Conservation (phyloP, 2,113 vertebrate genomes). For the Cisticola juncidis region DNA sequence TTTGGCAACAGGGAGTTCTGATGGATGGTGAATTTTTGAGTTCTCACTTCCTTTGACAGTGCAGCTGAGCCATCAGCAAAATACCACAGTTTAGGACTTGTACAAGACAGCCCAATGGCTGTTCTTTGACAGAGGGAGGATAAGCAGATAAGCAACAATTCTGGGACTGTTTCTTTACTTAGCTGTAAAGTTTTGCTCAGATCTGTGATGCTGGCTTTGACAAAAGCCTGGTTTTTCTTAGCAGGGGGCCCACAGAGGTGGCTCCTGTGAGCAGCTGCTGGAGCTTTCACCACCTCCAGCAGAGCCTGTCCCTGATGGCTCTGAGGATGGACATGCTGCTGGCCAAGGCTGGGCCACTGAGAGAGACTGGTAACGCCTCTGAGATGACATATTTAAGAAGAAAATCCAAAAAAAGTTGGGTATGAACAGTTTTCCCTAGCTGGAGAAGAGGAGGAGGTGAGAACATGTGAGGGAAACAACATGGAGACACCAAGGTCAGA, state of each 20-base stretch:
- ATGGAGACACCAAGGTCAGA: background rate
- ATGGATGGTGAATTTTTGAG: background rate
- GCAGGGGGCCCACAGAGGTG: background rate
- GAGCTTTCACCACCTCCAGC: background rate
- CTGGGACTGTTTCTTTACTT: background rate
- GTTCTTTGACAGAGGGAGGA: background rate
- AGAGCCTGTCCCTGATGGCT: background rate
- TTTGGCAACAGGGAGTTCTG: background rate
- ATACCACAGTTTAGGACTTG: background rate
- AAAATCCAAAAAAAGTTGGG: background rate
- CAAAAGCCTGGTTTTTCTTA: fast-evolving
- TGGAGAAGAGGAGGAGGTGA: background rate
- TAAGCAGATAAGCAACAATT: background rate
- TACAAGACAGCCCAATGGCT: background rate
- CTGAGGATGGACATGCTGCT: background rate
- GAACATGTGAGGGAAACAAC: background rate
- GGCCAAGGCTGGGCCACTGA: fast-evolving
- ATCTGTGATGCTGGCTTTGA: background rate
- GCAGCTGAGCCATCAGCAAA: background rate
- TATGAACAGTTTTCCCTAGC: background rate
- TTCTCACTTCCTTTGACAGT: background rate
- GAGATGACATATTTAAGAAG: background rate
- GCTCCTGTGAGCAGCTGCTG: background rate
- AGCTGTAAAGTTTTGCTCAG: background rate
- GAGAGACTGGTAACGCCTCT: background rate